Evolutionary conservation across 2,888 invertebrate species (phyloP).

Genomic region (Melinopterus prodromus): DNA sequence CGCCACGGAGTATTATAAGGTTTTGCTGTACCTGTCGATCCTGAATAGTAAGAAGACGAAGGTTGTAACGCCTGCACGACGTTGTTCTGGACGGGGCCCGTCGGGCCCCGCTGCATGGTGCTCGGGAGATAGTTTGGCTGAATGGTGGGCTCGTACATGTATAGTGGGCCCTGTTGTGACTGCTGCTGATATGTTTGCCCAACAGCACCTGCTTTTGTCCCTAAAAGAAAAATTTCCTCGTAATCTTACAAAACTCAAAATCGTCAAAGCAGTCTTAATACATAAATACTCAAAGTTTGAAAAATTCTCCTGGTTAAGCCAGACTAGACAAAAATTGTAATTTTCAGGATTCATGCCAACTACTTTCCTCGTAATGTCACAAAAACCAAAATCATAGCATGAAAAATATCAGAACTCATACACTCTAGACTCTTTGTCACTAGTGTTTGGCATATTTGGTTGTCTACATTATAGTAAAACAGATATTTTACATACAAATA

Average conservation of each 20-base stretch:
- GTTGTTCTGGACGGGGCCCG: slow-evolving; percentile 60
- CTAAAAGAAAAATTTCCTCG: slow-evolving; percentile 40
- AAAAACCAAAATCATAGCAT: too few species aligned
- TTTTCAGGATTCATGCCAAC: too few species aligned
- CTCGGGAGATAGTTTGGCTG: slow-evolving; percentile 69
- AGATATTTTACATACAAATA: not conserved
- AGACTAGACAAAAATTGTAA: too few species aligned
- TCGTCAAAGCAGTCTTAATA: too few species aligned
- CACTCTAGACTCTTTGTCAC: not conserved
- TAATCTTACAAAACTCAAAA: too few species aligned
- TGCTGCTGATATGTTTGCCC: slow-evolving; percentile 67
- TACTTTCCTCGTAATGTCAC: too few species aligned
- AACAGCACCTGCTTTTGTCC: slow-evolving; percentile 65
- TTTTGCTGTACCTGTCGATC: slow-evolving; percentile 60
- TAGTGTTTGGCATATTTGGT: too few species aligned
- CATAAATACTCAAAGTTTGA: too few species aligned
- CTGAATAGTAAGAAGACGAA: slow-evolving; percentile 64
- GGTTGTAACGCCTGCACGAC: slow-evolving; percentile 62
- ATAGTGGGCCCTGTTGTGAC: slow-evolving; percentile 64
- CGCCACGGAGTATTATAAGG: slow-evolving; percentile 50
- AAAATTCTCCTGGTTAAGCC: too few species aligned
- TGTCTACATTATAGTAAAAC: too few species aligned
- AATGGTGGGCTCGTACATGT: slow-evolving; percentile 68
- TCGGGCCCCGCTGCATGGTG: slow-evolving; percentile 69
- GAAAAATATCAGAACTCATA: not conserved